Base-by-base conservation (phyloP, 2,113 vertebrate genomes). In the Crotophaga sulcirostris region DNA sequence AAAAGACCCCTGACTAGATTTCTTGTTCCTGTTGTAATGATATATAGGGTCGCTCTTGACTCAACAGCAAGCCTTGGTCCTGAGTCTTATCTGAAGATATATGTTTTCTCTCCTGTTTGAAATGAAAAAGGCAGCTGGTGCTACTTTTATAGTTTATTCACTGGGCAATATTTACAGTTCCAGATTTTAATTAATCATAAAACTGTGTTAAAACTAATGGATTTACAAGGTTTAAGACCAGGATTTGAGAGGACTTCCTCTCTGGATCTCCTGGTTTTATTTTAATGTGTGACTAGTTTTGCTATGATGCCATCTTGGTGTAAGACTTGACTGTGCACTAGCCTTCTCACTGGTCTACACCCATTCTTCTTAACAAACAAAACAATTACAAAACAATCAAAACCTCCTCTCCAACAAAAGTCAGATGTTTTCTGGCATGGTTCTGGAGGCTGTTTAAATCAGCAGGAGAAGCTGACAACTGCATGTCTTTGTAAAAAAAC, bases 361-460 rank as follows among this genome's bases (percentile, higher is more conserved):
- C 16, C 6, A 19, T 49, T 58, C 16, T 66, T 74, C 33, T 68
- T 92, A 59, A 55, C 3, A 51, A 77, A 64, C 1, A 51, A 40
- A 63, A 40, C 3, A 51, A 24, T 6, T 38, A 12, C 13, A 31
- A 47, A 76, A 2, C 18, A 33, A 51, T 16, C 2, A 36, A 73
- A 24, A 12, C 3, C 13, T 12, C 19, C 3, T 34, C 26, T 72
- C 24, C 56, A 21, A 69, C 2, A 59, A 25, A 87, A 60, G 6
- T 9, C 36, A 31, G n/a, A 20, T 14, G 3, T 44, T n/a, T 93
- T 79, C 38, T 60, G 1, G 13, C 0, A 1, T 58, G 11, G 1
- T 38, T 62, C 34, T 36, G 36, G 10, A 11, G 13, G 4, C 17
- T 55, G 16, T 80, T 64, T 68, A 60, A 70, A 85, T 38, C 24